These are phyloP conservation scores for Trinorchestia longiramus DNA, from an alignment of 1,140 invertebrate species.

Conservation along the genomic window DNA sequence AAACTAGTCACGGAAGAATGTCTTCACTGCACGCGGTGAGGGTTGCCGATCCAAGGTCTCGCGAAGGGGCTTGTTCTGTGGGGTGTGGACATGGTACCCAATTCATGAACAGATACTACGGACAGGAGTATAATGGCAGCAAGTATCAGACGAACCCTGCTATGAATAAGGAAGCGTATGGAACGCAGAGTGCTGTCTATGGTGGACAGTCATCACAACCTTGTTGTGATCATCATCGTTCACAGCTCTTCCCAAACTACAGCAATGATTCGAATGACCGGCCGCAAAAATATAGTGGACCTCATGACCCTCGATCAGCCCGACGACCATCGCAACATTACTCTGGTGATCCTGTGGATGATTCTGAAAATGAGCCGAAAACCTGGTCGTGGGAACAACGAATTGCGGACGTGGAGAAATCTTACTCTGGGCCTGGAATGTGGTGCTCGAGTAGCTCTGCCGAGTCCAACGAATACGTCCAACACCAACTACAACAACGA, in stretches of 20 bases:
- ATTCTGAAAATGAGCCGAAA: neutral
- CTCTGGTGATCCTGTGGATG: neutral
- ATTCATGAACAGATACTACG: neutral
- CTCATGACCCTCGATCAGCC: neutral
- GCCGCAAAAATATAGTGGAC: neutral
- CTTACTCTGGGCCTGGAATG: neutral
- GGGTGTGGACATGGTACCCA: neutral
- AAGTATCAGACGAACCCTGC: neutral
- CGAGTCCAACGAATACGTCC: neutral
- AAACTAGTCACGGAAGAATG: neutral
- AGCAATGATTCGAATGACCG: neutral
- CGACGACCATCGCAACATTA: conserved; percentile 32
- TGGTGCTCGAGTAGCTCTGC: neutral
- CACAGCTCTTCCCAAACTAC: neutral
- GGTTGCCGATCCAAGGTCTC: neutral
- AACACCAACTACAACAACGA: conserved; percentile 11
- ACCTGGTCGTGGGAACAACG: conserved; percentile 47
- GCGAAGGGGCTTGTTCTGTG: neutral
- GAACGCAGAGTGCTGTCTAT: neutral
- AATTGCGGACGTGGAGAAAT: conserved; percentile 32
- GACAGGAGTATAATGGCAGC: neutral
- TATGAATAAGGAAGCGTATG: neutral
- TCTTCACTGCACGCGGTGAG: neutral
- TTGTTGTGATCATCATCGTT: neutral
- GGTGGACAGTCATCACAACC: neutral